A percentile compares a stretch with the other conserved stretches of the same genome.
Conservation (phyloP, 2,113 vertebrate genomes). For the Cebidichthys violaceus region DNA sequence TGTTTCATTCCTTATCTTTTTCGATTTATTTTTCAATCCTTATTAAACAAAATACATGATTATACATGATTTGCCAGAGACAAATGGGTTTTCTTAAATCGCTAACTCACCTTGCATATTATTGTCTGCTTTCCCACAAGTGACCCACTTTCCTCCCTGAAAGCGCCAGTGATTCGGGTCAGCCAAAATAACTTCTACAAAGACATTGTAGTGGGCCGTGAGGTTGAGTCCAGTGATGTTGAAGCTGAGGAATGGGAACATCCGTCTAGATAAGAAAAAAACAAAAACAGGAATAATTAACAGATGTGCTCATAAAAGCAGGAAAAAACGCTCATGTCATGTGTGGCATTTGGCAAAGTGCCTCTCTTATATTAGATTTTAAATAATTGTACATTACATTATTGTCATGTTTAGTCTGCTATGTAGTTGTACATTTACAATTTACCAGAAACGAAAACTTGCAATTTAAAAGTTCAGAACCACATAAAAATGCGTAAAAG, state of each 20-base stretch:
- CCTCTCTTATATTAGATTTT: not conserved
- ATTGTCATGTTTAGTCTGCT: not conserved
- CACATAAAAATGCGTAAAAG: not conserved
- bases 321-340: not conserved
- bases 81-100: not conserved
- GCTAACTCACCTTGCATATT: slow-evolving; percentile 95
- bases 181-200: slow-evolving; percentile 95
- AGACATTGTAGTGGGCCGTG: slow-evolving; percentile 98
- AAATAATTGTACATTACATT: not conserved
- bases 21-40: not conserved
- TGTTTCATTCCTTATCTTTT: not conserved
- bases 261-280: slow-evolving; percentile 85
- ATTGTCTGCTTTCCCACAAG: slow-evolving; percentile 98
- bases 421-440: not conserved
- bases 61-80: not conserved
- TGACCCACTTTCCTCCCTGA: slow-evolving; percentile 99
- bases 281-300: not conserved
- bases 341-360: not conserved
- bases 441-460: slow-evolving; percentile 42
- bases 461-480: not conserved
- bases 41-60: not conserved
- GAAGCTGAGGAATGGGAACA: slow-evolving; percentile 99
- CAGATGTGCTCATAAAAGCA: not conserved
- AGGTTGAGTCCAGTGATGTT: slow-evolving; percentile 98
- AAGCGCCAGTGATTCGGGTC: slow-evolving; percentile 99